Percentiles rank a stretch among this genome's conserved stretches.
Conservation (phyloP, 2,113 vertebrate genomes). For the Mola mola region DNA sequence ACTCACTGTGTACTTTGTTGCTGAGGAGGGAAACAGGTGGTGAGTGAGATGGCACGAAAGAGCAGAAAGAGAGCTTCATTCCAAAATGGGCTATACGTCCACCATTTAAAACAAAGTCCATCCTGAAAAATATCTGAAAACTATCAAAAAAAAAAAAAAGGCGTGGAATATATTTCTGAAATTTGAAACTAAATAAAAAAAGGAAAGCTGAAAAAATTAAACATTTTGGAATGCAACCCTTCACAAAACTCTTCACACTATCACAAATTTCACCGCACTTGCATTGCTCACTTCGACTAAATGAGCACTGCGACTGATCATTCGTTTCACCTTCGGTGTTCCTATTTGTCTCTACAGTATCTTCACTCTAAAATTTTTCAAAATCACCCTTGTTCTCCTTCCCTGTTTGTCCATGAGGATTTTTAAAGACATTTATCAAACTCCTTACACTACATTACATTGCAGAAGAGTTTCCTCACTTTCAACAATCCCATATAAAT, state of each 20-base stretch:
- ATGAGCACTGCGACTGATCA: not conserved
- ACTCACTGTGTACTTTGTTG: conserved; percentile 85
- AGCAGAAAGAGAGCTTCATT: conserved; percentile 71
- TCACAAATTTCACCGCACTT: conserved; percentile 23
- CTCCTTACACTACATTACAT: not conserved
- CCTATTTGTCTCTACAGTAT: not conserved
- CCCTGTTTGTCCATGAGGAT: no score
- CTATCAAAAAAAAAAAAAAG: no score
- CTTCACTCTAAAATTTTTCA: not conserved
- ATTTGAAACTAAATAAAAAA: conserved; percentile 1
- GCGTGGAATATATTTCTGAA: conserved; percentile 6
- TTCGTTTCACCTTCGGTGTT: not conserved
- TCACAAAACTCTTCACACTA: conserved; percentile 14
- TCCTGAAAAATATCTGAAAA: not conserved
- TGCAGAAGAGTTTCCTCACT: not conserved
- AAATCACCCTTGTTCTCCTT: not conserved
- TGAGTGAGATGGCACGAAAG: conserved; percentile 78
- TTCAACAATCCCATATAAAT: not conserved
- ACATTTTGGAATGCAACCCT: conserved; percentile 74
- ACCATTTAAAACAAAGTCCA: conserved; percentile 7
- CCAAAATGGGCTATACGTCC: conserved; percentile 57
- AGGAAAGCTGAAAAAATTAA: not conserved
- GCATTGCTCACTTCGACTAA: conserved; percentile 34
- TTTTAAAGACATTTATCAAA: no score
- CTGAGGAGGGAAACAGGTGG: conserved; percentile 86